Conservation (phyloP, 2,797 vertebrate species). For the Centroberyx gerrardi region DNA sequence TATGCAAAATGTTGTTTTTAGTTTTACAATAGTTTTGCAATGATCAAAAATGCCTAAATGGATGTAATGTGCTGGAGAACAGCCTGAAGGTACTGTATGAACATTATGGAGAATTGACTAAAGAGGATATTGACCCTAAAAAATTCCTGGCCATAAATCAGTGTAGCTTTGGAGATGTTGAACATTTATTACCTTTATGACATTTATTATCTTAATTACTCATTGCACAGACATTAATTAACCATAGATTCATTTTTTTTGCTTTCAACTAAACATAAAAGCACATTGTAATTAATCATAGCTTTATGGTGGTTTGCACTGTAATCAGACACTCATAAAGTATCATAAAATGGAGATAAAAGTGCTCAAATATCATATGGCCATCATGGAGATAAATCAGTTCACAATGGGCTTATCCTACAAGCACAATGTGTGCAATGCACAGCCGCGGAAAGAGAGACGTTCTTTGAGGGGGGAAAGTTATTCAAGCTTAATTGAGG, state of each 20-base stretch:
- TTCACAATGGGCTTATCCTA: slow-evolving; percentile 35
- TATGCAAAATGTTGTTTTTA: background rate
- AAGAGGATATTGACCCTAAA: background rate
- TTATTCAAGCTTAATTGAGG: slow-evolving; percentile 84
- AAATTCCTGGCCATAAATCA: slow-evolving; percentile 17
- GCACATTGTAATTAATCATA: slow-evolving; percentile 33
- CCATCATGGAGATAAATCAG: slow-evolving; percentile 61
- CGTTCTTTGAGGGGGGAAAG: slow-evolving; percentile 75
- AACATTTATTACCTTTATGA: slow-evolving; percentile 26
- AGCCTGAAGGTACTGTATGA: background rate
- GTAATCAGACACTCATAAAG: slow-evolving; percentile 21
- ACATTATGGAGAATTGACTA: background rate
- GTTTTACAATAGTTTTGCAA: background rate
- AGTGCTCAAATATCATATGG: slow-evolving; percentile 37
- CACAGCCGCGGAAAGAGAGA: slow-evolving; percentile 62
- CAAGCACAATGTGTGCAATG: slow-evolving; percentile 59
- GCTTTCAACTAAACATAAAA: slow-evolving; percentile 36
- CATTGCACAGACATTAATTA: slow-evolving; percentile 38
- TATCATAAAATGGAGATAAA: slow-evolving; percentile 45
- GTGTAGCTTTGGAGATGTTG: background rate
- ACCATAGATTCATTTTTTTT: slow-evolving; percentile 24
- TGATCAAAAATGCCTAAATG: background rate
- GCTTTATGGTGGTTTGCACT: slow-evolving; percentile 18
- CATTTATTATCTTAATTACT: slow-evolving; percentile 45
- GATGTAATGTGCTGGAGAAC: background rate